Evolutionary conservation across 2,888 invertebrate species (phyloP).

Genomic region (Fabriciana adippe): DNA sequence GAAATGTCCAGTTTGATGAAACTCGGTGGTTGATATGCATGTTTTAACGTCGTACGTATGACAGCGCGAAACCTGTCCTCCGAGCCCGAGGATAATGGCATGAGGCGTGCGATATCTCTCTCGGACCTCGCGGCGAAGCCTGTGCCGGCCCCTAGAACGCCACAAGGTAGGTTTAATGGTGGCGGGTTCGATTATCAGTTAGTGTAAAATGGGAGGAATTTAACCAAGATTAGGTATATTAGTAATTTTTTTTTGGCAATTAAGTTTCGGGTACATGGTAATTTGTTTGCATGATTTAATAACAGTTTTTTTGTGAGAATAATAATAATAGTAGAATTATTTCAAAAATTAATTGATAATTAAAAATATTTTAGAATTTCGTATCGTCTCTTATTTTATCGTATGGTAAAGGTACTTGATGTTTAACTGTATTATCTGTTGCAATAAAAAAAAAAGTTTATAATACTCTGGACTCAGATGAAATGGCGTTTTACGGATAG

Average conservation of each 20-base stretch:
- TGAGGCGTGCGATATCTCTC: conserved; percentile 90
- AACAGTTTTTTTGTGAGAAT: too few relatives aligned
- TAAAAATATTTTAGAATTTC: too few relatives aligned
- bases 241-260: neutral
- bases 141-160: conserved; percentile 83
- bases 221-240: neutral
- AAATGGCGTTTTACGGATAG: too few relatives aligned
- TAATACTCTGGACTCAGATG: too few relatives aligned
- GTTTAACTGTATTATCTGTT: too few relatives aligned
- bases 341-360: too few relatives aligned
- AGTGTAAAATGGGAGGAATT: neutral
- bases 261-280: neutral
- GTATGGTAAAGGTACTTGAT: too few relatives aligned
- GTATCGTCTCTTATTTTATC: too few relatives aligned
- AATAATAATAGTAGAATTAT: too few relatives aligned
- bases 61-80: conserved; percentile 67
- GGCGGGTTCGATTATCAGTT: conserved; percentile 32
- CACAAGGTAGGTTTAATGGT: conserved; percentile 77
- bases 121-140: conserved; percentile 87
- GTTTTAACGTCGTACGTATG: conserved; percentile 23
- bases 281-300: too few relatives aligned
- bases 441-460: too few relatives aligned
- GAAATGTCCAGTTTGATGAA: conserved; percentile 1
- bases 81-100: conserved; percentile 77
- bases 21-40: conserved; percentile 25